Evolutionary conservation across 2,888 invertebrate species (phyloP).

Genomic region (Drosophila quinaria): DNA sequence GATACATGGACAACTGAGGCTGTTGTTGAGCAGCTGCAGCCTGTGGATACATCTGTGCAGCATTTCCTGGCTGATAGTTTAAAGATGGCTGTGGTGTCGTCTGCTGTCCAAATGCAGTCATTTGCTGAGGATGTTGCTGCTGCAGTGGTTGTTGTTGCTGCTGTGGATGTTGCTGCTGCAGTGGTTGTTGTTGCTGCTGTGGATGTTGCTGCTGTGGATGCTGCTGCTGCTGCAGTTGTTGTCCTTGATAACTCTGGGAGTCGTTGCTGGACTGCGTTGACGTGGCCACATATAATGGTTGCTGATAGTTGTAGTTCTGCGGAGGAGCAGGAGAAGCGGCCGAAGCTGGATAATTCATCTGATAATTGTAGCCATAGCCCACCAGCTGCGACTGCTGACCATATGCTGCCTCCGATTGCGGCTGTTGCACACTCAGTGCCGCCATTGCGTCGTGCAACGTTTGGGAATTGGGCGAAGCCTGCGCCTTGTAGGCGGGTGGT

Average conservation of each 20-base stretch:
- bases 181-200: slow-evolving; percentile 5
- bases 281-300: slow-evolving; percentile 77
- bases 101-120: slow-evolving; percentile 4
- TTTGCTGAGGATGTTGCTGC: slow-evolving; percentile 3
- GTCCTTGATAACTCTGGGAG: slow-evolving; percentile 21
- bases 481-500: slow-evolving; percentile 83
- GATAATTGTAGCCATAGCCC: slow-evolving; percentile 55
- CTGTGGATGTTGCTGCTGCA: neutral
- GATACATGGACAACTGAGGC: slow-evolving; percentile 17
- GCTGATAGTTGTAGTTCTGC: slow-evolving; percentile 55
- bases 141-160: slow-evolving; percentile 20
- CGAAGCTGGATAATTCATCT: slow-evolving; percentile 24
- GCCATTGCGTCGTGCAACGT: slow-evolving; percentile 71
- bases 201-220: slow-evolving; percentile 16
- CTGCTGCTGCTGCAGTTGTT: slow-evolving; percentile 4
- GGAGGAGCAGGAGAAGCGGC: slow-evolving; percentile 27
- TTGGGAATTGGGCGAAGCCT: slow-evolving; percentile 80
- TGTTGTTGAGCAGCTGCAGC: slow-evolving; percentile 29
- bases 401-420: slow-evolving; percentile 27
- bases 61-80: slow-evolving; percentile 26
- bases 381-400: slow-evolving; percentile 35
- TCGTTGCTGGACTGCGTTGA: slow-evolving; percentile 26
- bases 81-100: slow-evolving; percentile 14
- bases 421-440: slow-evolving; percentile 62
- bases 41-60: slow-evolving; percentile 28